Evolutionary conservation across 2,888 invertebrate species (phyloP).

Genomic region (Thumatha senex): DNA sequence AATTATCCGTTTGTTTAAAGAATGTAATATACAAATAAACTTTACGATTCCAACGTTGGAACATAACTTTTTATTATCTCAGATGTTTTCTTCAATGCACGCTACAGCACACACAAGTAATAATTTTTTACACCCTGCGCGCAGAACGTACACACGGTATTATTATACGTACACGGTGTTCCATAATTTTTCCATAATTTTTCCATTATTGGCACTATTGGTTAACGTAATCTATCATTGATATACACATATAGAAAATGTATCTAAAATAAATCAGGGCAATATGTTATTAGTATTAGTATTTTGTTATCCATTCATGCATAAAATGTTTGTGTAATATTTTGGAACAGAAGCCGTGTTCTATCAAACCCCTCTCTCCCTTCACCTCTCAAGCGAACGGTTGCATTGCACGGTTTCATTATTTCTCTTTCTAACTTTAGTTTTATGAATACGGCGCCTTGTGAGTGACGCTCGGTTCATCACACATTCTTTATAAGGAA

Average conservation of each 20-base stretch:
- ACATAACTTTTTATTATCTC: conserved; percentile 79
- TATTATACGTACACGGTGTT: conserved; percentile 44
- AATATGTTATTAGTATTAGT: conserved; percentile 57
- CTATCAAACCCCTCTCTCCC: conserved; percentile 49
- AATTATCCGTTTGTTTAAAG: conserved; percentile 79
- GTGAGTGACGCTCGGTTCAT: conserved; percentile 38
- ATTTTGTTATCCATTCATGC: conserved; percentile 78
- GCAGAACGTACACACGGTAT: conserved; percentile 45
- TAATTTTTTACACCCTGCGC: conserved; percentile 57
- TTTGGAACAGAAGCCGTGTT: conserved; percentile 69
- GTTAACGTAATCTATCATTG: conserved; percentile 51
- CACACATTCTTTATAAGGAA: conserved; percentile 35
- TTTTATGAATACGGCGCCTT: conserved; percentile 41
- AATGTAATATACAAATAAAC: conserved; percentile 79
- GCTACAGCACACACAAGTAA: conserved; percentile 42
- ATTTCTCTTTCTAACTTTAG: conserved; percentile 63
- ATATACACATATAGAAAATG: conserved; percentile 45
- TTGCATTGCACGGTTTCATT: conserved; percentile 47
- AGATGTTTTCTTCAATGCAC: conserved; percentile 67
- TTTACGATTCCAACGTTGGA: conserved; percentile 75
- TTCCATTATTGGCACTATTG: conserved; percentile 54
- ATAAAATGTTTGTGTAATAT: conserved; percentile 78
- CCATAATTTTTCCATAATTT: conserved; percentile 66
- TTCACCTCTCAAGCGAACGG: conserved; percentile 47
- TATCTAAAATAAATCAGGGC: conserved; percentile 58